A percentile compares a stretch with the other conserved stretches of the same genome.
These are phyloP conservation scores for Cottus gobio DNA, from an alignment of 2,113 vertebrate species.

Conservation along the genomic window DNA sequence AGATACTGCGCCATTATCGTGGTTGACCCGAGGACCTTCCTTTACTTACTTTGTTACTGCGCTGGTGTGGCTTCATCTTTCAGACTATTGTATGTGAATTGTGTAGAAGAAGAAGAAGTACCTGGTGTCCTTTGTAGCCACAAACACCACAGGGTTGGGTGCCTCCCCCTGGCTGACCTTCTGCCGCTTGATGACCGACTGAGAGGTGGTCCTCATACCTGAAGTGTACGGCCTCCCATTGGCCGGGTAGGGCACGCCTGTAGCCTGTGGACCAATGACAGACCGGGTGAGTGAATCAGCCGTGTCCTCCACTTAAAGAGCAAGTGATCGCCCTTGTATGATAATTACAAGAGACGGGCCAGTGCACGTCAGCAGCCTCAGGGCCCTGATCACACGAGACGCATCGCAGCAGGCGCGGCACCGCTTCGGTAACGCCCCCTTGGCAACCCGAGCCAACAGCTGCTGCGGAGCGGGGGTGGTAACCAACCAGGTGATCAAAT, in stretches of 20 bases:
- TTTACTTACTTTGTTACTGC: background rate
- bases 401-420: no score
- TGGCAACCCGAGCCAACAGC: no score
- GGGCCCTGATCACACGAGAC: no score
- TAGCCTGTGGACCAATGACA: conserved; percentile 67
- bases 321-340: background rate
- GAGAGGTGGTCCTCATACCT: conserved; percentile 89
- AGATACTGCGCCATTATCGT: background rate
- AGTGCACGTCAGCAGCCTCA: background rate
- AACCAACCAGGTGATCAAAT: no score
- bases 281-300: background rate
- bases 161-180: conserved; percentile 93
- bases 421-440: no score
- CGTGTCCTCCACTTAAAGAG: background rate
- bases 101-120: conserved; percentile 52
- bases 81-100: background rate
- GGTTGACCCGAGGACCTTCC: background rate
- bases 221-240: conserved; percentile 91
- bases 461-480: no score
- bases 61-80: background rate
- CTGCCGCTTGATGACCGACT: conserved; percentile 92
- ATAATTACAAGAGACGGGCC: background rate
- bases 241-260: conserved; percentile 86
- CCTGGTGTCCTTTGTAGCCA: conserved; percentile 96
- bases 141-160: conserved; percentile 95